Conservation (phyloP, 2,888 invertebrate species). For the Ennomos fuscantarius region DNA sequence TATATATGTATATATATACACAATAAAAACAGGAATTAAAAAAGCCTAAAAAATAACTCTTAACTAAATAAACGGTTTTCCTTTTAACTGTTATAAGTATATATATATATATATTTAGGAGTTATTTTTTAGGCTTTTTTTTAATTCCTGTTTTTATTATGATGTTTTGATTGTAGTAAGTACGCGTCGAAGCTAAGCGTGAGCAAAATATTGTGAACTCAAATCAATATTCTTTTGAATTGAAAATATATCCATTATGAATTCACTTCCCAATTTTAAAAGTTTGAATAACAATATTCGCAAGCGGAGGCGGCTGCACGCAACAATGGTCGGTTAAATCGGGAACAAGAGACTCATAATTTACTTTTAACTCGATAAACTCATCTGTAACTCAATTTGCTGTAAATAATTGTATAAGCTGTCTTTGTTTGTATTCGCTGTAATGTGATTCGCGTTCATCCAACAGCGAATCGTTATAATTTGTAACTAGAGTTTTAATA, state of each 20-base stretch:
- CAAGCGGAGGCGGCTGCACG: slow-evolving; percentile 9
- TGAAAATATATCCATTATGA: not conserved
- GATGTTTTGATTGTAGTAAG: no score
- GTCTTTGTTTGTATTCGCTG: slow-evolving; percentile 57
- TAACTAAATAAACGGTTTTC: no score
- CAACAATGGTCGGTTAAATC: slow-evolving; percentile 10
- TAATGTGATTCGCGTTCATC: slow-evolving; percentile 72
- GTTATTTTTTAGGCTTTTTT: no score
- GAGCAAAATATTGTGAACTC: no score
- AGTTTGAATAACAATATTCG: slow-evolving; percentile 9
- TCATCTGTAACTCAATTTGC: slow-evolving; percentile 64
- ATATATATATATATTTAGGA: no score
- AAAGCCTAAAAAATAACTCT: no score
- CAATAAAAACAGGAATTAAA: no score
- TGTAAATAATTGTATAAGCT: slow-evolving; percentile 59
- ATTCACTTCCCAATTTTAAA: slow-evolving; percentile 1
- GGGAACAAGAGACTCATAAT: slow-evolving; percentile 73
- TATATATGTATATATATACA: no score
- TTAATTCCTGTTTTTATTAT: no score
- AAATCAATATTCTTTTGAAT: no score
- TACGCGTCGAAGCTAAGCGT: no score
- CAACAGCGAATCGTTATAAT: slow-evolving; percentile 72
- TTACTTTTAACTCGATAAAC: slow-evolving; percentile 75
- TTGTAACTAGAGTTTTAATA: slow-evolving; percentile 2
- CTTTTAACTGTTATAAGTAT: no score